Evolutionary conservation across 2,113 vertebrate species (phyloP).

Genomic region (Shinisaurus crocodilurus): DNA sequence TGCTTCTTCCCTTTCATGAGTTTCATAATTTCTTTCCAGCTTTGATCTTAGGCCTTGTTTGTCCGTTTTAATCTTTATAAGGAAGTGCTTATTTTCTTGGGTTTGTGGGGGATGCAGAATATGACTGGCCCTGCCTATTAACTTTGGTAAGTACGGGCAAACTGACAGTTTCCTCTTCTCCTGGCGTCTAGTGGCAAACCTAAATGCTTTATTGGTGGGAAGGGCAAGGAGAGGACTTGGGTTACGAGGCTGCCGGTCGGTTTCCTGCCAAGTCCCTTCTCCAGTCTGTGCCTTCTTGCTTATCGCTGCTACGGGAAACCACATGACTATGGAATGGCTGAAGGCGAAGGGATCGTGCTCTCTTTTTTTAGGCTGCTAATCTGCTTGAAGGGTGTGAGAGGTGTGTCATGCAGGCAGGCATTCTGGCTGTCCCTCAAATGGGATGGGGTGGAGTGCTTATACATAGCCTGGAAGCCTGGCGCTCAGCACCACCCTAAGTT

Average conservation of each 20-base stretch:
- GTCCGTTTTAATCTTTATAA: too few relatives aligned
- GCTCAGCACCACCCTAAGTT: background rate
- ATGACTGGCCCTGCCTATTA: too few relatives aligned
- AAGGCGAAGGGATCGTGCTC: constrained; percentile 9
- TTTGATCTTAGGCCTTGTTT: too few relatives aligned
- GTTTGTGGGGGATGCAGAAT: too few relatives aligned
- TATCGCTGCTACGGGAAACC: constrained; percentile 23
- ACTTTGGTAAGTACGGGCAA: background rate
- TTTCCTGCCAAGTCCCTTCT: background rate
- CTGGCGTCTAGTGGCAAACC: background rate
- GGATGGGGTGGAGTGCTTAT: background rate
- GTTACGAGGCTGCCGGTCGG: background rate
- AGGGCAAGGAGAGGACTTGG: background rate
- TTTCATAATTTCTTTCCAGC: too few relatives aligned
- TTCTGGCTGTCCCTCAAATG: background rate
- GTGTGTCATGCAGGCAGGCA: background rate
- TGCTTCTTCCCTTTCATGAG: too few relatives aligned
- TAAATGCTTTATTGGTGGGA: background rate
- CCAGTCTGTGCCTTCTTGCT: constrained; percentile 3
- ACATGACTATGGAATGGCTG: background rate
- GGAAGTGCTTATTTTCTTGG: too few relatives aligned
- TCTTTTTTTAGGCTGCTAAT: background rate
- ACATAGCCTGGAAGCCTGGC: background rate
- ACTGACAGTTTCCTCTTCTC: constrained; percentile 2
- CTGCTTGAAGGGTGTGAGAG: background rate